Evolutionary conservation across 2,797 vertebrate genomes (phyloP).

Genomic region (Steatocranus sp.): DNA sequence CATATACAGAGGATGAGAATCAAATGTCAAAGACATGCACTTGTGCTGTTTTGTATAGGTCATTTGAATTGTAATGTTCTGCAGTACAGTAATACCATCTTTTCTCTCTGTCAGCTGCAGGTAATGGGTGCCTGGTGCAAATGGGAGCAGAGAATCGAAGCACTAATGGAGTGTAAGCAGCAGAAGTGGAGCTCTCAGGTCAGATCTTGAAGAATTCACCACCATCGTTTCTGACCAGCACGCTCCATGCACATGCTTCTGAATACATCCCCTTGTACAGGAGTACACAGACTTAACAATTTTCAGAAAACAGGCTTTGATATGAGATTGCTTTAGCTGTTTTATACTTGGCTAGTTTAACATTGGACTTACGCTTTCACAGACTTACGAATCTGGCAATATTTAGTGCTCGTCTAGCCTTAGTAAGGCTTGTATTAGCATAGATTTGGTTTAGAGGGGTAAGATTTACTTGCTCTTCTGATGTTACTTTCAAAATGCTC

Average conservation of each 20-base stretch:
- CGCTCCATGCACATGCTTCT: not conserved
- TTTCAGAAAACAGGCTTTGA: not conserved
- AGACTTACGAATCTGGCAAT: not conserved
- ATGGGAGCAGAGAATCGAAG: not conserved
- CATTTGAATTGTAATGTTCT: not conserved
- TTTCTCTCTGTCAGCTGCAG: not conserved
- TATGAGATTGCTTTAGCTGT: not conserved
- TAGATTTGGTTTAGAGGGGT: not conserved
- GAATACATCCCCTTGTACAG: not conserved
- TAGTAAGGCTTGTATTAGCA: not conserved
- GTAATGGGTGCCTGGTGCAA: not conserved
- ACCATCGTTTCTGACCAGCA: not conserved
- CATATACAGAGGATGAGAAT: not conserved
- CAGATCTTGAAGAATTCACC: not conserved
- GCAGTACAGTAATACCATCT: not conserved
- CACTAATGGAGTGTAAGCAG: not conserved
- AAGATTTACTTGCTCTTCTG: not conserved
- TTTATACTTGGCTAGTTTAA: not conserved
- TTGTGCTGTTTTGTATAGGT: not conserved
- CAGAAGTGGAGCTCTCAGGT: not conserved
- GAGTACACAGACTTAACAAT: not conserved
- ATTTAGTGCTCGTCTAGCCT: not conserved
- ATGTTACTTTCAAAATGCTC: not conserved
- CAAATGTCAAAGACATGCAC: not conserved
- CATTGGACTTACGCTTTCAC: not conserved